Evolutionary conservation across 2,888 invertebrate species (phyloP), one percentile per base, ranked within the genome.

Genomic region (Alcis repandata): DNA sequence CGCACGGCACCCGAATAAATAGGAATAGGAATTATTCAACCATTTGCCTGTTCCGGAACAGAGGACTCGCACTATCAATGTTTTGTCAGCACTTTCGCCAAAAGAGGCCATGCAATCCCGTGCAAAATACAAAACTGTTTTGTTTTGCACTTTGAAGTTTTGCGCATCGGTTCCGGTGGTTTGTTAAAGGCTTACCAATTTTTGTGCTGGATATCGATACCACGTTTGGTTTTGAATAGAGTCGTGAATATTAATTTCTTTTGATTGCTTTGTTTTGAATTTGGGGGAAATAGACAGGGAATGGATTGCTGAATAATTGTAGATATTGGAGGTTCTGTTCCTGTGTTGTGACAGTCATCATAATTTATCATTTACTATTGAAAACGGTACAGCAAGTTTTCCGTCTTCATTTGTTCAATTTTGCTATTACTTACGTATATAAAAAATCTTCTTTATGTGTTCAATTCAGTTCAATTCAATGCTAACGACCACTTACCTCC

Each of bases 21-120:
- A 32, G 54, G 59, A 59, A 64, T 45, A 32, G 49, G 53, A 59
- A 64, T 59, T 64, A 61, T 60, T 60, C 60, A 60, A 41, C 43
- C 41, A 54, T 59, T 59, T 48, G 32, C 53, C 45, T 36, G 41
- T 59, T 43, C 38, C 22, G 38, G 20, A 40, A 58, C 58, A 36
- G 17, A 46, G 15, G 3, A 32, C 17, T 22, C 32, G 48, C 7
- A 32, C 45, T 57, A 65, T 60, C 65, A 60, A 57, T 60, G 56
- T 65, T 60, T 51, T 56, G 59, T 57, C 65, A 65, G 65, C 56
- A 65, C 49, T 64, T 51, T 61, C 33, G 8, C 40, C 9, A 32
- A 53, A 46, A 61, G 61, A 48, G 61, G 53, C 15, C 33, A n/a
- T 43, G 22, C 32, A 48, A 54, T 27, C 45, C 43, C 13, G 51